A percentile compares a stretch with the other conserved stretches of the same genome.
Evolutionary conservation across 2,797 vertebrate genomes (phyloP).

Genomic region (Channa striata): DNA sequence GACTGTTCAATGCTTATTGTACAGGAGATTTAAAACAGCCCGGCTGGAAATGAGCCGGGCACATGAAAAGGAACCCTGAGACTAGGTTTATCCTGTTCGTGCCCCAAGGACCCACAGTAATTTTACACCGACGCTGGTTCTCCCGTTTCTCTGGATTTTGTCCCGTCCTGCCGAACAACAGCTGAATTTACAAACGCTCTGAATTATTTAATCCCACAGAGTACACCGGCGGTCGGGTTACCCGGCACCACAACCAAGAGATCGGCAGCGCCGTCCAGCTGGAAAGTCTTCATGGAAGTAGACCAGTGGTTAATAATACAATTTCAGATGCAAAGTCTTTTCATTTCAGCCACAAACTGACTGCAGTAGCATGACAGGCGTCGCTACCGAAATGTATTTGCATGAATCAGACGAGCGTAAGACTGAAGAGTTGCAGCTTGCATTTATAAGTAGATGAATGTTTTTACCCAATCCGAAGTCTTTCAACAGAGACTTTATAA

Average conservation of each 20-base stretch:
- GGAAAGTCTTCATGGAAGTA: constrained; percentile 37
- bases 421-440: constrained; percentile 28
- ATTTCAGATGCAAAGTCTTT: constrained; percentile 7
- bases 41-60: constrained; percentile 2
- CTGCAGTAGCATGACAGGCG: constrained; percentile 1
- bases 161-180: constrained; percentile 49
- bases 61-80: constrained; percentile 28
- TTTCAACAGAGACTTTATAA: constrained; percentile 5
- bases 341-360: constrained; percentile 9
- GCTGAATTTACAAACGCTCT: constrained; percentile 77
- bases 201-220: constrained; percentile 77
- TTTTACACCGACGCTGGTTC: constrained; percentile 45
- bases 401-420: constrained; percentile 38
- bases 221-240: constrained; percentile 63
- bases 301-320: constrained; percentile 13
- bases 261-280: constrained; percentile 31
- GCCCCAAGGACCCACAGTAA: constrained; percentile 51
- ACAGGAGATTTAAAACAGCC: not conserved
- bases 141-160: constrained; percentile 66
- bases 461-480: constrained; percentile 50
- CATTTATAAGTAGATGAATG: constrained; percentile 44
- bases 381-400: constrained; percentile 34
- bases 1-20: too few relatives aligned
- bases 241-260: constrained; percentile 45
- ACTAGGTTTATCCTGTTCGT: constrained; percentile 15